Evolutionary conservation across 2,797 vertebrate species (phyloP).

Genomic region (Mallotus villosus): DNA sequence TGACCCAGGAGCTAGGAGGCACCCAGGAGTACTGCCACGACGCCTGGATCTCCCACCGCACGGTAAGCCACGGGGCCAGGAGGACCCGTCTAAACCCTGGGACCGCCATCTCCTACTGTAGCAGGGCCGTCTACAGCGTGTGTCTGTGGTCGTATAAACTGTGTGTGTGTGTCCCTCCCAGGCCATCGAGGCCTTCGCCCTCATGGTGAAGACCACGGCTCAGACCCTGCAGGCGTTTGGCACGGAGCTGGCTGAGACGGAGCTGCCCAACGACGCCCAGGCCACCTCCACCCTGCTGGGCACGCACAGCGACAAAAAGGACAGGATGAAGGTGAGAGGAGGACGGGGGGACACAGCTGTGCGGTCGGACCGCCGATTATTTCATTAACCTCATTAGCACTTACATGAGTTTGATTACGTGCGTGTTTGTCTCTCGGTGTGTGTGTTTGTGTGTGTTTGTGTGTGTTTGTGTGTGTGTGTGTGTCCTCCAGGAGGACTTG

Average conservation of each 20-base stretch:
- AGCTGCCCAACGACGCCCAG: constrained; percentile 88
- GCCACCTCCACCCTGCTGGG: constrained; percentile 84
- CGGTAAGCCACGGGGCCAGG: constrained; percentile 67
- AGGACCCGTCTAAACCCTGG: too few species aligned
- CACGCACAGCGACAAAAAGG: constrained; percentile 83
- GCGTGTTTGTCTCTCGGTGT: not conserved
- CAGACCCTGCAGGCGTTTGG: constrained; percentile 93
- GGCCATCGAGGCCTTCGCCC: constrained; percentile 89
- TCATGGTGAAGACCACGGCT: constrained; percentile 95
- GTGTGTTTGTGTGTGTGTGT: not conserved
- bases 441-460: constrained; percentile 2
- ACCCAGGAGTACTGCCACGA: constrained; percentile 87
- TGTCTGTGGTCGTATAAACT: too few species aligned
- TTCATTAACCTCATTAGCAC: not conserved
- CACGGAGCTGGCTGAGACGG: constrained; percentile 93
- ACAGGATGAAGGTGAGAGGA: constrained; percentile 84
- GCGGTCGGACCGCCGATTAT: too few species aligned
- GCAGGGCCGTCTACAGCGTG: too few species aligned
- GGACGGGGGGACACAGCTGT: too few species aligned
- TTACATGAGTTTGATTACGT: not conserved
- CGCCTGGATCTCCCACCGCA: constrained; percentile 87
- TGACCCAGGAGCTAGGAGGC: constrained; percentile 89
- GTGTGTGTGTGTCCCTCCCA: constrained; percentile 47
- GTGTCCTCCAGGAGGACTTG: constrained; percentile 81
- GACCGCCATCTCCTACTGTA: too few species aligned